Conservation (phyloP, 1,140 invertebrate species). For the Drosophila paulistorum region DNA sequence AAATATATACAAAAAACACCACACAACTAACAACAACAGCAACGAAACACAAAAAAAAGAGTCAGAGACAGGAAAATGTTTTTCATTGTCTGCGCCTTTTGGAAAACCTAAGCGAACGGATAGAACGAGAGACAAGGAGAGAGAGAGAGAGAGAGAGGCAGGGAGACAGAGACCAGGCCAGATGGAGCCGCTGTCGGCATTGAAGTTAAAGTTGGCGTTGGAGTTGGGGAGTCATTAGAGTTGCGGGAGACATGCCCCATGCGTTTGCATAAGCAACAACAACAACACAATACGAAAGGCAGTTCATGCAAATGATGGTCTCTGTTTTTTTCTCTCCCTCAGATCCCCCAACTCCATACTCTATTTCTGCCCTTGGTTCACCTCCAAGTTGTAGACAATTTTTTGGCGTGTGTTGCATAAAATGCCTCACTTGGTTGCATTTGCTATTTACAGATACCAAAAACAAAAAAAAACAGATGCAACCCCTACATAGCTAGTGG, state of each 20-base stretch:
- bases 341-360: conserved; percentile 12
- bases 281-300: conserved; percentile 33
- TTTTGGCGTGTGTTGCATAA: conserved; percentile 78
- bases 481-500: conserved; percentile 67
- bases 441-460: conserved; percentile 59
- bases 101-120: conserved; percentile 56
- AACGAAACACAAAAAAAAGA: conserved; percentile 25
- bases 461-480: conserved; percentile 46
- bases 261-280: conserved; percentile 66
- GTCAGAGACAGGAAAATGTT: conserved; percentile 72
- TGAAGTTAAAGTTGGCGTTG: conserved; percentile 12
- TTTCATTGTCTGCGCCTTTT: conserved; percentile 69
- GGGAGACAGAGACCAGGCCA: conserved; percentile 11
- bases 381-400: conserved; percentile 24
- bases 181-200: conserved; percentile 31
- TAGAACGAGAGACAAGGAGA: too few species aligned
- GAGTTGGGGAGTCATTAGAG: conserved; percentile 61
- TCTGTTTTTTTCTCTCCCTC: conserved; percentile 14
- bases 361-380: conserved; percentile 1
- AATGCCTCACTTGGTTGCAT: conserved; percentile 70
- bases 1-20: neutral
- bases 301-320: conserved; percentile 58
- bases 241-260: conserved; percentile 80
- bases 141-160: neutral
- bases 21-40: conserved; percentile 7